Conservation (phyloP, 1,140 invertebrate species). For the Neodiprion pinetum region DNA sequence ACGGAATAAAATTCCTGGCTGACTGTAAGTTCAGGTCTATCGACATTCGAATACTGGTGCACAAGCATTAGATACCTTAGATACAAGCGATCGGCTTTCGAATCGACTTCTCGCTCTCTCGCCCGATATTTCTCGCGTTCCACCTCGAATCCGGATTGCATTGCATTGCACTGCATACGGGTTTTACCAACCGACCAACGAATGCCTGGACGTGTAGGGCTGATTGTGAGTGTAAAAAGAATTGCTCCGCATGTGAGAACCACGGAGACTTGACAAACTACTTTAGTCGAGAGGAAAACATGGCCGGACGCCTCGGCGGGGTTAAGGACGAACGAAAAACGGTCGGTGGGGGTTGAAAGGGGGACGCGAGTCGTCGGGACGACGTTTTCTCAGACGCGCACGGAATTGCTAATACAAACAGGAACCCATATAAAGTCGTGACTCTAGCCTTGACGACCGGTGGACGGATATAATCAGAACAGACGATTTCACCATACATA, state of each 20-base stretch:
- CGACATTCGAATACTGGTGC: too few species aligned
- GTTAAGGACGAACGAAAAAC: not conserved
- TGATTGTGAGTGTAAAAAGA: too few species aligned
- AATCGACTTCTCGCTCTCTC: too few species aligned
- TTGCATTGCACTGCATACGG: too few species aligned
- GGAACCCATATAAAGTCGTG: not conserved
- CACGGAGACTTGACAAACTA: slow-evolving; percentile 44
- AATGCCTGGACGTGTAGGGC: too few species aligned
- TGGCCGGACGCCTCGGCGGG: slow-evolving; percentile 21
- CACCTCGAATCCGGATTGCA: too few species aligned
- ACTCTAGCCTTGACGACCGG: not conserved
- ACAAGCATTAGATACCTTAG: too few species aligned
- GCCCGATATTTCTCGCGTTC: too few species aligned
- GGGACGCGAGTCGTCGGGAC: slow-evolving; percentile 35
- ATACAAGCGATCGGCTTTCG: too few species aligned
- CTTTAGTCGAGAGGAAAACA: slow-evolving; percentile 39
- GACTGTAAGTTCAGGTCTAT: too few species aligned
- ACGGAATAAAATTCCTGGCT: too few species aligned
- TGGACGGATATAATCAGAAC: not conserved
- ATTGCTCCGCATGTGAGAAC: slow-evolving; percentile 29
- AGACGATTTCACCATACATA: not conserved
- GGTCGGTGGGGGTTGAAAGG: slow-evolving; percentile 18
- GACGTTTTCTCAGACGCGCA: slow-evolving; percentile 29
- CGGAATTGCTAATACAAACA: slow-evolving; percentile 50
- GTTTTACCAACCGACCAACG: too few species aligned